Evolutionary conservation across 2,888 invertebrate genomes (phyloP), one percentile per base, ranked within the genome.

Genomic region (Cactoblastis cactorum): DNA sequence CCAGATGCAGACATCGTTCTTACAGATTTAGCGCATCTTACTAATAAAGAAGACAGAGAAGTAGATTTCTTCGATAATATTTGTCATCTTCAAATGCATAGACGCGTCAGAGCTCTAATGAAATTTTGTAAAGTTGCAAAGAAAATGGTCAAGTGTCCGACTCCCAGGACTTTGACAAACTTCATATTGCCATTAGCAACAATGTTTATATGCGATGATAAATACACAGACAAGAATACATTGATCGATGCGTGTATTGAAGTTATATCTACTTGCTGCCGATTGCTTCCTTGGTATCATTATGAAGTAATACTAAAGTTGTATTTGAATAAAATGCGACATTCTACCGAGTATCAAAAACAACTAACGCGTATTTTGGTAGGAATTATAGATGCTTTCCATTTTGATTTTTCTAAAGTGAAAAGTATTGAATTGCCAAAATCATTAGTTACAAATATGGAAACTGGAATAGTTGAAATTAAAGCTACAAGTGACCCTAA

Each of bases 21-120:
- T 1, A 86, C 91, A 14, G 96, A 96, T 82, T 81, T 96, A 50
- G 87, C 92, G n/a, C 80, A 90, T 32, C 81, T 95, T 28, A 90
- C 92, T 0, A 94, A 94, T 67, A 91, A 93, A 74, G 83, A 79
- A 43, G 97, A 98, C 74, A 77, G 91, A 6, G 98, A 98, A 77
- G 94, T 95, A 0, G 98, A 99, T 80, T 98, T 99, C 91, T 98
- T 98, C 74, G 96, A 97, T 69, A 98, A 98, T 74, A 93, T 98
- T 69, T 92, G 93, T 19, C 98, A 99, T 83, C 80, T 96, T 41
- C 96, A 98, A 88, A 84, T 94, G 51, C 97, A 98, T 74, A 92
- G 97, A 54, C 94, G 96, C 69, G 94, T 95, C 0, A 92, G 96
- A 65, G 98, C 97, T 0, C 75, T 98, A 41, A 77, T 94, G 12